Evolutionary conservation across 2,888 invertebrate genomes (phyloP).

Genomic region (Trachelus troglodyta): DNA sequence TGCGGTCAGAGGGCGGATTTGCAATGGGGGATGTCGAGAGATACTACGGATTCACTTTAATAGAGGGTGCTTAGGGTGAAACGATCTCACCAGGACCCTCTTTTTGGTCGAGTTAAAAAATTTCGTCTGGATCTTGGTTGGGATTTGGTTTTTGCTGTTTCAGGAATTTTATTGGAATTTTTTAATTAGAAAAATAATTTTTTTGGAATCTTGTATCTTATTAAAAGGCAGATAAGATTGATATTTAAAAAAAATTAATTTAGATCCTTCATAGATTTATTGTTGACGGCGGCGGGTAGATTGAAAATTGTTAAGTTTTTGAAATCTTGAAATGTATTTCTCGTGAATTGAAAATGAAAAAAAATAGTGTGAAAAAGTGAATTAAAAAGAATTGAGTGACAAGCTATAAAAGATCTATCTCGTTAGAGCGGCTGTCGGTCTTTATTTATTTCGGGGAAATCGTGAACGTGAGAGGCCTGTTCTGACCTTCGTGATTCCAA

Average conservation of each 20-base stretch:
- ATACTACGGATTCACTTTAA: conserved; percentile 33
- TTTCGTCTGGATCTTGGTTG: background rate
- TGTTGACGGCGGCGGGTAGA: background rate
- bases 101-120: conserved; percentile 53
- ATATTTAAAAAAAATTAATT: no score
- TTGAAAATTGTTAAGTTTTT: background rate
- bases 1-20: conserved; percentile 57
- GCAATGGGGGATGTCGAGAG: conserved; percentile 43
- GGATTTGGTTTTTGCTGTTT: background rate
- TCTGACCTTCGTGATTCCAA: background rate
- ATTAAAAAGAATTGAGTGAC: background rate
- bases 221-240: no score
- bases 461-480: conserved; percentile 1
- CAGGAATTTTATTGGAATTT: conserved; percentile 21
- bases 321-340: no score
- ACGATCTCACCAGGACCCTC: conserved; percentile 52
- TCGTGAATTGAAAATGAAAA: no score
- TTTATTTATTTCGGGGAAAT: conserved; percentile 12
- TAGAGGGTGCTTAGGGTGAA: conserved; percentile 45
- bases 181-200: background rate
- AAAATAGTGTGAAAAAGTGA: background rate
- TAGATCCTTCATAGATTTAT: no score
- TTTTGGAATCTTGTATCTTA: no score
- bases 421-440: background rate
- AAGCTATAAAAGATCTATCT: background rate